A percentile compares a stretch with the other conserved stretches of the same genome.
Conservation (phyloP, 2,797 vertebrate species). For the Dendrocincla tyrannina region DNA sequence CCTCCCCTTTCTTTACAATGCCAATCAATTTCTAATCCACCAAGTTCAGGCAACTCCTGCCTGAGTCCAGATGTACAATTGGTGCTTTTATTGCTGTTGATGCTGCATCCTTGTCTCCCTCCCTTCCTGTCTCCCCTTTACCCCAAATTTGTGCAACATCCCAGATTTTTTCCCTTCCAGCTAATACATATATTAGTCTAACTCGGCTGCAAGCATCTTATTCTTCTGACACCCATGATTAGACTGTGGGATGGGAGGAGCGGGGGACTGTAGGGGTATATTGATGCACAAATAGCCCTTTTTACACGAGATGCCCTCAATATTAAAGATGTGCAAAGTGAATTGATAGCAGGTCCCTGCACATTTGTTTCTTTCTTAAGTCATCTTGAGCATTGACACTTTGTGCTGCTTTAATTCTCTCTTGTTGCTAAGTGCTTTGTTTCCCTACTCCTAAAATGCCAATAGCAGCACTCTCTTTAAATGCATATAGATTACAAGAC, state of each 20-base stretch:
- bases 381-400: background rate
- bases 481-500: background rate
- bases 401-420: conserved; percentile 4
- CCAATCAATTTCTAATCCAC: conserved; percentile 25
- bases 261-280: background rate
- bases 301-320: background rate
- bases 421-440: conserved; percentile 30
- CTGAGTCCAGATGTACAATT: conserved; percentile 38
- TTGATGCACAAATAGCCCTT: conserved; percentile 2
- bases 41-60: conserved; percentile 61
- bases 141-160: background rate
- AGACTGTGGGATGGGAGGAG: background rate
- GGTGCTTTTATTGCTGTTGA: conserved; percentile 56
- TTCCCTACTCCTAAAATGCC: background rate
- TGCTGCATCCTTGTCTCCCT: background rate
- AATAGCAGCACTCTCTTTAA: background rate
- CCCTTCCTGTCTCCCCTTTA: background rate
- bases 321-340: background rate
- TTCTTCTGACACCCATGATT: background rate
- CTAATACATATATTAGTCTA: background rate
- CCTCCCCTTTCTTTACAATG: background rate
- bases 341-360: background rate
- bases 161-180: background rate
- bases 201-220: background rate
- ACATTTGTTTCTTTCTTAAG: background rate